These are phyloP conservation scores for Athalia rosae DNA, from an alignment of 2,888 invertebrate genomes.

Conservation along the genomic window DNA sequence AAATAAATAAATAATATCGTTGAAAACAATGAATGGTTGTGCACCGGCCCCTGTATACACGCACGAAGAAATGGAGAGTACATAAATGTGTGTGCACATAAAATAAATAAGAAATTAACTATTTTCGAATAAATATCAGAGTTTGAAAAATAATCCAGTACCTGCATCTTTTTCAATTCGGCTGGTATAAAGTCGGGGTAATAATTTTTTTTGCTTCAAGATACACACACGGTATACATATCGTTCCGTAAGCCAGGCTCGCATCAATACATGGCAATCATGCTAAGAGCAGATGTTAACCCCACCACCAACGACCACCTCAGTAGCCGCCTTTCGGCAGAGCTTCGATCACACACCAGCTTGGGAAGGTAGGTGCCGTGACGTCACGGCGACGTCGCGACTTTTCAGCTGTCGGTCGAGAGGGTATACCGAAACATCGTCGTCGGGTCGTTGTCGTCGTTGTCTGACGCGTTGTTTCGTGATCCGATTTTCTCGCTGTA, in stretches of 20 bases:
- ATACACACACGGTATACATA: slow-evolving; percentile 58
- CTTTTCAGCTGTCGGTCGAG: slow-evolving; percentile 38
- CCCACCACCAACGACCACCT: slow-evolving; percentile 55
- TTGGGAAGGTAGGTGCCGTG: slow-evolving; percentile 51
- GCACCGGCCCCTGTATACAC: no score
- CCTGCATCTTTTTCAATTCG: no score
- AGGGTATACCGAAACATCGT: slow-evolving; percentile 1
- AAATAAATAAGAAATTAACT: no score
- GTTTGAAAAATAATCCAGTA: no score
- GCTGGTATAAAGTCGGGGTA: background rate
- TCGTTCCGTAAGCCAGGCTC: slow-evolving; percentile 59
- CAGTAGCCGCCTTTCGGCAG: slow-evolving; percentile 41
- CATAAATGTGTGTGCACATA: no score
- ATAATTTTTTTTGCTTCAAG: background rate
- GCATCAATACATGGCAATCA: slow-evolving; percentile 71
- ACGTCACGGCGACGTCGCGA: slow-evolving; percentile 54
- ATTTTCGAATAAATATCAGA: no score
- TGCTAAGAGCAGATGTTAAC: slow-evolving; percentile 71
- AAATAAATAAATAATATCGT: background rate
- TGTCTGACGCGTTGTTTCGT: slow-evolving; percentile 1
- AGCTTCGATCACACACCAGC: slow-evolving; percentile 39
- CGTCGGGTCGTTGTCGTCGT: background rate
- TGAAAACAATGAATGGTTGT: no score
- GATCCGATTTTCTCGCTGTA: background rate
- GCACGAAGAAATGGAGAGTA: no score